phyloP scores from a whole-genome alignment of 2,797 vertebrate species.

The Enteromius mattozi region DNA sequence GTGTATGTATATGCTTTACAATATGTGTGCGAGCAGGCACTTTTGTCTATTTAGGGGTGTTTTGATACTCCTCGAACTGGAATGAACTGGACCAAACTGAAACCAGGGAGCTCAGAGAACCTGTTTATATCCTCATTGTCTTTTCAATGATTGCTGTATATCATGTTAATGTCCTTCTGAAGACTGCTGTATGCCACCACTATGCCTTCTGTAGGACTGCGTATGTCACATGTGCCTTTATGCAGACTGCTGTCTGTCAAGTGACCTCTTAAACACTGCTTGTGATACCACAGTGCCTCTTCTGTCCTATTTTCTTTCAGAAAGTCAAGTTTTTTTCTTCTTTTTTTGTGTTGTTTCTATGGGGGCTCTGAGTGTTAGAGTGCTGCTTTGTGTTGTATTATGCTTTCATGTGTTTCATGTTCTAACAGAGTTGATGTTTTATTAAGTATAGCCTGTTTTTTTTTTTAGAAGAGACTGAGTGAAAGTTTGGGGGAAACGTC shows the following conservation, averaged over 20 bases:
- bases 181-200: constrained; percentile 36
- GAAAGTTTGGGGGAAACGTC: constrained; percentile 49
- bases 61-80: constrained; percentile 1
- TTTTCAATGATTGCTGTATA: constrained; percentile 33
- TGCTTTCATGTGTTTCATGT: constrained; percentile 48
- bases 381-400: constrained; percentile 50
- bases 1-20: constrained; percentile 28
- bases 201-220: constrained; percentile 43
- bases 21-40: constrained; percentile 38
- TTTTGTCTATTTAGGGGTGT: constrained; percentile 37
- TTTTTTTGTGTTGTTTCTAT: constrained; percentile 45
- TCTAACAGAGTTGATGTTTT: constrained; percentile 45
- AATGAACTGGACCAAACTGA: constrained; percentile 47
- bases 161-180: constrained; percentile 24
- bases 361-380: constrained; percentile 44
- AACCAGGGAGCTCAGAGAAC: constrained; percentile 43
- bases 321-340: neutral
- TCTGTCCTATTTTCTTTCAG: constrained; percentile 50
- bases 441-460: constrained; percentile 50
- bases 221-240: constrained; percentile 36
- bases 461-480: constrained; percentile 38
- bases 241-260: constrained; percentile 44
- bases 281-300: constrained; percentile 46
- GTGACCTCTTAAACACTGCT: constrained; percentile 47
- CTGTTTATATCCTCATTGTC: constrained; percentile 9